Evolutionary conservation across 2,888 invertebrate species (phyloP).

Genomic region (Drosophila differens): DNA sequence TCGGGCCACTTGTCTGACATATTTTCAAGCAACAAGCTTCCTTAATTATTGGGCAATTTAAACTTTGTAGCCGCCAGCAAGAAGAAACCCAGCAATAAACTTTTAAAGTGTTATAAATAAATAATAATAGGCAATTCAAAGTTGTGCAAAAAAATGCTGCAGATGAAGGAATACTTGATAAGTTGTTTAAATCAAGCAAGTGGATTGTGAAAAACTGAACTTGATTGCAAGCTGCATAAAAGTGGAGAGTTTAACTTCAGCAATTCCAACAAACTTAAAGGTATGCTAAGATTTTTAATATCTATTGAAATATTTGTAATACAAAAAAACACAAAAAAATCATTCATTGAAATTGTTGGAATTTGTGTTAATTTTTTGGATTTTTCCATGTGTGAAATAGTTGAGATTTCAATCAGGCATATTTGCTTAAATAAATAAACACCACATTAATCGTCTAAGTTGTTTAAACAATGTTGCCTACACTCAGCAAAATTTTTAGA

Average conservation of each 20-base stretch:
- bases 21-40: conserved; percentile 26
- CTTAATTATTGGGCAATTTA: conserved; percentile 47
- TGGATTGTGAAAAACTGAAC: conserved; percentile 12
- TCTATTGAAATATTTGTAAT: not conserved
- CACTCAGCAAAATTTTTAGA: not conserved
- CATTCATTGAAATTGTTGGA: conserved; percentile 17
- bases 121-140: conserved; percentile 1
- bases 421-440: conserved; percentile 47
- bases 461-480: conserved; percentile 21
- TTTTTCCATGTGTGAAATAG: conserved; percentile 19
- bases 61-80: conserved; percentile 36
- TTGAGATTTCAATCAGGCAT: conserved; percentile 38
- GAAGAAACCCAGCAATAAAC: not conserved
- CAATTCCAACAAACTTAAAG: not conserved
- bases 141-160: conserved; percentile 8
- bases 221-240: not conserved
- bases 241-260: not conserved
- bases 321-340: not conserved
- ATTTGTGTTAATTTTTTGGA: conserved; percentile 9
- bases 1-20: conserved; percentile 16
- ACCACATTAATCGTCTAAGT: not conserved
- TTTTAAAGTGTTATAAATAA: not conserved
- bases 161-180: conserved; percentile 58
- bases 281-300: not conserved
- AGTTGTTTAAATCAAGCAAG: conserved; percentile 57